phyloP scores from a whole-genome alignment of 1,140 invertebrate species.

The Holcopasites calliopsidis region DNA sequence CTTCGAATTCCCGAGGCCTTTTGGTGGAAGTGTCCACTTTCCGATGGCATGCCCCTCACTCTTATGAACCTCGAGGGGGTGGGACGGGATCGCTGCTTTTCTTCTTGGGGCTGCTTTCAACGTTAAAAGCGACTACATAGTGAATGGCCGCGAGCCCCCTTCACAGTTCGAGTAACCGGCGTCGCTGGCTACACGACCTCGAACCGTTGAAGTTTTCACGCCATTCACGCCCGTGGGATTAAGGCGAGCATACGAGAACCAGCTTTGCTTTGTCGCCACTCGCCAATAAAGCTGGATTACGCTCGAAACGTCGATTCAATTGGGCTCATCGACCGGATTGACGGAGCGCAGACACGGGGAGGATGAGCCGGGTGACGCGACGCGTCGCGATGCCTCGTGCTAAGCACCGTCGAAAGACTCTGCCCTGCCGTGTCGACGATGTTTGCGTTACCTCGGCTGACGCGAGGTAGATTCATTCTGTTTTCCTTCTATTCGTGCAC shows the following conservation, averaged over 20 bases:
- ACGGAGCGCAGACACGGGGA: slow-evolving; percentile 9
- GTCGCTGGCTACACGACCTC: slow-evolving; percentile 13
- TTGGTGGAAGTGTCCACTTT: slow-evolving; percentile 45
- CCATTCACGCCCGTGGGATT: slow-evolving; percentile 52
- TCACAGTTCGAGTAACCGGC: slow-evolving; percentile 42
- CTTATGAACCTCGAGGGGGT: not conserved
- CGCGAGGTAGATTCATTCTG: not conserved
- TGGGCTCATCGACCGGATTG: slow-evolving; percentile 19
- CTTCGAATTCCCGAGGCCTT: slow-evolving; percentile 19
- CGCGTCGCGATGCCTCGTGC: not conserved
- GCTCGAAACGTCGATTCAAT: slow-evolving; percentile 38
- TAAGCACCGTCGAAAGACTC: not conserved
- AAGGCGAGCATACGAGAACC: slow-evolving; percentile 48
- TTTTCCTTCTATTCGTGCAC: not conserved
- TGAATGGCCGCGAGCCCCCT: slow-evolving; percentile 55
- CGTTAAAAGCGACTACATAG: slow-evolving; percentile 57
- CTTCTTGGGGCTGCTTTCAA: slow-evolving; percentile 50
- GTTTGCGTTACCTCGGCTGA: not conserved
- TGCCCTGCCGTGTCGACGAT: not conserved
- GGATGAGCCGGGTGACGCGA: not conserved
- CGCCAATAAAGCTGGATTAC: slow-evolving; percentile 51
- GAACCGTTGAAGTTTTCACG: slow-evolving; percentile 58
- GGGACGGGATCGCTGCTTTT: slow-evolving; percentile 18
- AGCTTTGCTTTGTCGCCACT: slow-evolving; percentile 33
- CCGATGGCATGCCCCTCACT: slow-evolving; percentile 32